Evolutionary conservation across 2,797 vertebrate species (phyloP), one percentile per base, ranked within the genome.

Genomic region (Liasis olivaceus): DNA sequence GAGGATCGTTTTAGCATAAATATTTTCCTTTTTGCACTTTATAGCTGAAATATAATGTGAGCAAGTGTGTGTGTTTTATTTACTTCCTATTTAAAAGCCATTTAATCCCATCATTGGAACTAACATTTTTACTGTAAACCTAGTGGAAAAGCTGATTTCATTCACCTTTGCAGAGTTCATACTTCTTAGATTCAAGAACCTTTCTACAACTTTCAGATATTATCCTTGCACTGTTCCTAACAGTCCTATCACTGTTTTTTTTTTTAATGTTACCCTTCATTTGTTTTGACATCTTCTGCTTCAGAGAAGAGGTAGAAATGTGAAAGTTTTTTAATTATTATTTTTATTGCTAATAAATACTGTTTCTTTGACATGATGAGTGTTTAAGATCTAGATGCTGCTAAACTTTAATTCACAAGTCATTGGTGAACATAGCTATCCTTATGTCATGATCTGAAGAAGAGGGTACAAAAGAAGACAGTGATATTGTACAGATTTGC

Each of bases 171-270:
- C 26, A 64, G 36, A 9, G 15, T 91, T 94, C 87, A 89, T 95
- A 93, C 91, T 91, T 91, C 85, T 95, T 66, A 36, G 89, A 13
- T 93, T 88, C 11, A 14, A 93, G 93, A 94, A 92, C 92, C 92
- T 93, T 94, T 95, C 86, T 84, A 64, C 81, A 62, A 63, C 93
- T 96, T 95, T 94, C 91, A 95, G 90, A 89, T 94, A 89, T 93
- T 93, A 93, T 91, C 69, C 47, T 88, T 93, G 56, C 62, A 22
- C 51, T 88, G 93, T 95, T 94, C 72, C 93, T 90, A 90, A 94
- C 62, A 93, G 31, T 84, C 81, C 1, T 85, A 58, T 94, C 90
- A 86, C 42, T 62, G 26, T 64, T 93, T 89, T 93, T 92, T 93
- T 90, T 89, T 92, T 92, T 92, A 89, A 47, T 22, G 87, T 88